Conservation (phyloP, 2,113 vertebrate genomes). For the Bothrops jararaca region DNA sequence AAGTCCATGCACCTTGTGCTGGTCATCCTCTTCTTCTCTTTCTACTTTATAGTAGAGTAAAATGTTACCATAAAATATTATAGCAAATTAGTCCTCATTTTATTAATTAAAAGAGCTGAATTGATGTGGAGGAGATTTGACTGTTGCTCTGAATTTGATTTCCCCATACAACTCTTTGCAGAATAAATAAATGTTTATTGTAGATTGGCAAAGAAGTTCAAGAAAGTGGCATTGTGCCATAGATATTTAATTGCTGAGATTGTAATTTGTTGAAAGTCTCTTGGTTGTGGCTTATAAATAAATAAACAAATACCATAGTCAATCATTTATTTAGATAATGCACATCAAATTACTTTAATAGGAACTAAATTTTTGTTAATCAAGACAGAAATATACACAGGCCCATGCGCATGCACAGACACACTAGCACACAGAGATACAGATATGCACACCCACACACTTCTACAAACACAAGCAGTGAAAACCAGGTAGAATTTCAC, state of each 20-base stretch:
- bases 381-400: not conserved
- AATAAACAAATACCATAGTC: not conserved
- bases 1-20: not conserved
- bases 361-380: not conserved
- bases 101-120: not conserved
- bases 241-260: not conserved
- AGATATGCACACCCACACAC: not conserved
- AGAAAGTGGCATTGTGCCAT: not conserved
- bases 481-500: not conserved
- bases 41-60: not conserved
- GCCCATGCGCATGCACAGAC: not conserved
- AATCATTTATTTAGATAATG: not conserved
- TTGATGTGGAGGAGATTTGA: not conserved
- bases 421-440: not conserved
- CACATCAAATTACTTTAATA: not conserved
- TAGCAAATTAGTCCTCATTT: not conserved
- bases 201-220: not conserved
- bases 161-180: not conserved
- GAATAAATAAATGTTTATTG: not conserved
- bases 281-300: not conserved
- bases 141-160: not conserved
- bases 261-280: not conserved
- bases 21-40: not conserved
- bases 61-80: not conserved
- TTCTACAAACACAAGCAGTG: not conserved